Percentiles rank a stretch among this genome's conserved stretches.
phyloP scores from a whole-genome alignment of 1,140 invertebrate species.

The Asbolus verrucosus region DNA sequence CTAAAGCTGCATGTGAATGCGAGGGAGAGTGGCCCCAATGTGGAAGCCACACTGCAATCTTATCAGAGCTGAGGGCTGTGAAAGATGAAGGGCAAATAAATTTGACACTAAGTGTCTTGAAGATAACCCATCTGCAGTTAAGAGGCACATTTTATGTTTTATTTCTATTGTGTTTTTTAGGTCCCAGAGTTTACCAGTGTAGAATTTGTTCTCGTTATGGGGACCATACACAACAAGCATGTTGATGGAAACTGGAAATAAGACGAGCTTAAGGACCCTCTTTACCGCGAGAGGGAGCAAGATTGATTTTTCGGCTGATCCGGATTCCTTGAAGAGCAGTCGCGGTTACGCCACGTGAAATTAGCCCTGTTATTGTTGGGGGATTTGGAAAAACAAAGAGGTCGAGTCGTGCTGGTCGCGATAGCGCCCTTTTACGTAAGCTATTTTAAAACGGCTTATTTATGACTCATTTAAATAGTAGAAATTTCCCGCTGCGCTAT shows the following conservation, averaged over 20 bases:
- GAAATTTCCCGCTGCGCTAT: conserved; percentile 39
- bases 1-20: no score
- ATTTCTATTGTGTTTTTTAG: conserved; percentile 29
- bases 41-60: conserved; percentile 1
- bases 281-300: not conserved
- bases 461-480: conserved; percentile 46
- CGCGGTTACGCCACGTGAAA: conserved; percentile 3
- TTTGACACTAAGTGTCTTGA: conserved; percentile 11
- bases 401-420: not conserved
- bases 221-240: conserved; percentile 20
- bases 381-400: conserved; percentile 15
- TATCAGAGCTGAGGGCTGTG: not conserved
- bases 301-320: conserved; percentile 16
- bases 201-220: conserved; percentile 12
- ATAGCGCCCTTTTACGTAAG: conserved; percentile 17
- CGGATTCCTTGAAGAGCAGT: no score
- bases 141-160: conserved; percentile 25
- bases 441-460: conserved; percentile 44
- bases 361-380: conserved; percentile 14
- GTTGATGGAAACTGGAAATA: conserved; percentile 31
- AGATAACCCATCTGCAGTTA: conserved; percentile 30
- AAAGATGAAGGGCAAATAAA: conserved; percentile 5
- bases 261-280: not conserved
- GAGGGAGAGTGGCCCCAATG: no score
- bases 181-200: not conserved